A percentile compares a stretch with the other conserved stretches of the same genome.
phyloP scores from a whole-genome alignment of 2,113 vertebrate species.

The Zapus hudsonius region DNA sequence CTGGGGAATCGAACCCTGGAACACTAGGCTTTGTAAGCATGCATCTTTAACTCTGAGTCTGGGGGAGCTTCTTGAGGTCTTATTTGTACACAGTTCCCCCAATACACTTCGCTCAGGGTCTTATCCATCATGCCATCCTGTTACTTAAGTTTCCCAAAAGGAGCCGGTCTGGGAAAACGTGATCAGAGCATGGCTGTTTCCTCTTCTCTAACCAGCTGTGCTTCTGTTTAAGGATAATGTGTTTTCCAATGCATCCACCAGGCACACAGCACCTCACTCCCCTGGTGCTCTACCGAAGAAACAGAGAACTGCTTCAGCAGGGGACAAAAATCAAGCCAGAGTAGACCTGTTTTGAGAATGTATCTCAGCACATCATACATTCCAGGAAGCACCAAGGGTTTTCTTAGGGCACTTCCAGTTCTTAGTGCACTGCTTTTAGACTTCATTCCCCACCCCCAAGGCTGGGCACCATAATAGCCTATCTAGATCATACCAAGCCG shows the following conservation, averaged over 20 bases:
- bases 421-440: not conserved
- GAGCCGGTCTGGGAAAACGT: not conserved
- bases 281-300: not conserved
- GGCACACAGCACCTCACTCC: not conserved
- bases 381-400: not conserved
- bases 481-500: not conserved
- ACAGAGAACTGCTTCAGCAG: fast-evolving
- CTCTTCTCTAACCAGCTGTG: not conserved
- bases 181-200: not conserved
- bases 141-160: not conserved
- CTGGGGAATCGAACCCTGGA: too few species aligned
- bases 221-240: not conserved
- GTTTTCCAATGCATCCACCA: not conserved
- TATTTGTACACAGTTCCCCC: not conserved
- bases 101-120: not conserved
- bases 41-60: too few species aligned
- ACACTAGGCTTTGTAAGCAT: too few species aligned
- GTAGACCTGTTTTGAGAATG: not conserved
- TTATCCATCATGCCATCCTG: fast-evolving
- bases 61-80: not conserved
- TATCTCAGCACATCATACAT: fast-evolving
- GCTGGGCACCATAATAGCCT: not conserved
- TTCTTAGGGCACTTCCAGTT: not conserved
- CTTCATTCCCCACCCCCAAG: not conserved
- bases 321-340: not conserved